phyloP scores from a whole-genome alignment of 2,797 vertebrate genomes.

The Numenius phaeopus region DNA sequence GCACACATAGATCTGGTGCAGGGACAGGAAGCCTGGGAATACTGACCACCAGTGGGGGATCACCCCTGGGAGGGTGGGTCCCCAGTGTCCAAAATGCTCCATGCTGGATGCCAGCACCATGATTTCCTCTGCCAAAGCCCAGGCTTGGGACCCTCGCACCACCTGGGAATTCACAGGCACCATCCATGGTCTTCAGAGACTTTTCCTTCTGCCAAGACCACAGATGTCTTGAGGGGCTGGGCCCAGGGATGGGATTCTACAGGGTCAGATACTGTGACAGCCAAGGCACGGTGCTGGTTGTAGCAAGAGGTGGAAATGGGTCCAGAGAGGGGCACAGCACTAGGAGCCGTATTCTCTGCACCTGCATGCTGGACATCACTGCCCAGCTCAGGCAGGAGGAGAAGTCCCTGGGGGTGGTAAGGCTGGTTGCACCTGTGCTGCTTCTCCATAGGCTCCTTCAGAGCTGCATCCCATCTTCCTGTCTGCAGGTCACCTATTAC shows the following conservation, averaged over 20 bases:
- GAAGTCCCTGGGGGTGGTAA: background rate
- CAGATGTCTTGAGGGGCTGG: background rate
- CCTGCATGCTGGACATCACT: background rate
- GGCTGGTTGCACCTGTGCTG: accelerated
- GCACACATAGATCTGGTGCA: accelerated
- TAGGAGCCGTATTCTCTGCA: background rate
- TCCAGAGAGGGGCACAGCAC: background rate
- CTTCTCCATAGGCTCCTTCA: background rate
- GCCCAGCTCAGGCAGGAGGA: background rate
- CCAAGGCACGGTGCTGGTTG: accelerated
- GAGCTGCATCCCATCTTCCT: background rate
- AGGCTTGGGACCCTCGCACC: background rate
- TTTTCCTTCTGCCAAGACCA: background rate
- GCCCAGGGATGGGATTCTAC: background rate
- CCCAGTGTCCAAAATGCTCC: accelerated
- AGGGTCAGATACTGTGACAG: background rate
- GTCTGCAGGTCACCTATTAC: background rate
- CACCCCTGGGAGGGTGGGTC: background rate
- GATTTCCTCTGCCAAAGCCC: background rate
- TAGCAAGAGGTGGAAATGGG: background rate
- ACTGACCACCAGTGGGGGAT: too few species aligned
- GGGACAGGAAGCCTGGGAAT: background rate
- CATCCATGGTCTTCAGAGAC: accelerated
- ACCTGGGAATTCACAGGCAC: background rate
- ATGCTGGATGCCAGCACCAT: background rate